Evolutionary conservation across 2,113 vertebrate genomes (phyloP), one percentile per base, ranked within the genome.

Genomic region (Ovibos moschatus): DNA sequence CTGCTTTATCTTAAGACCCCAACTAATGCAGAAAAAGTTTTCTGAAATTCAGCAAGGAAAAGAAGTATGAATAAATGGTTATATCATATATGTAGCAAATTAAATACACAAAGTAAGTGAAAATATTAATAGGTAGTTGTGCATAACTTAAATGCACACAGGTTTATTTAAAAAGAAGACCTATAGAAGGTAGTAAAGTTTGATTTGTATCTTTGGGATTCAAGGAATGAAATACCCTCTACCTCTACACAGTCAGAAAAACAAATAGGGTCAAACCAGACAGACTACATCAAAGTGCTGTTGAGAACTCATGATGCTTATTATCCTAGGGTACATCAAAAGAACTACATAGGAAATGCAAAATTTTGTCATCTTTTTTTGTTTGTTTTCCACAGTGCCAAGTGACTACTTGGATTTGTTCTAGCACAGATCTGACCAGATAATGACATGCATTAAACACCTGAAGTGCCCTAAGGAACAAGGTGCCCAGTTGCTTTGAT

Each of bases 401-500:
- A 94, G n/a, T 67, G 91, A 89, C 79, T 94, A 60, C 71, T 51
- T 95, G 84, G 16, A 95, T 40, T 58, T 51, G 6, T 91, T 86
- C 95, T 87, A 82, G 53, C 85, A 91, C 45, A 94, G 57, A 53
- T 15, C 87, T 92, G 45, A 53, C 62, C 94, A 95, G 84, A 95
- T 93, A 78, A 92, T 16, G 33, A n/a, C 53, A 82, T 40, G 60
- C 33, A 36, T 33, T 81, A 87, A 97, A 96, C 58, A 95, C 91
- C 93, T 93, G 67, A 97, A 67, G 81, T 53, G 57, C 78, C 53
- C 53, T 71, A 97, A 94, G 95, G 95, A 83, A 96, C 57, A 83
- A 95, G 96, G 87, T 60, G 50, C 86, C 89, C 95, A 79, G 94
- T 91, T 94, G 93, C 96, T 97, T 97, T 98, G 95, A 97, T 97